Conservation (phyloP, 2,113 vertebrate species). For the Platichthys stellatus region DNA sequence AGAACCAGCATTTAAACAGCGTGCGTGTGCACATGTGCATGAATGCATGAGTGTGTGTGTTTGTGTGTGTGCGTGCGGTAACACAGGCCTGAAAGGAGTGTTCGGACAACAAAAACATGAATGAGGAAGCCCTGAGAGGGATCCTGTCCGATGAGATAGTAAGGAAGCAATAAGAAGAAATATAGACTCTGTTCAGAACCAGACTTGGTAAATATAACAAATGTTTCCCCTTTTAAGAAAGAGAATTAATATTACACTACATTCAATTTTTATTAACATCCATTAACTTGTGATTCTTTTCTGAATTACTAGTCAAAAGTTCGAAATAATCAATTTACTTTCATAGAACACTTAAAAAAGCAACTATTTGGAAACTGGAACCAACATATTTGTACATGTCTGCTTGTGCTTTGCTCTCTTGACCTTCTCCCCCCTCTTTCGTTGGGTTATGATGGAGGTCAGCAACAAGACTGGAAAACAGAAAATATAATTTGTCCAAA, state of each 20-base stretch:
- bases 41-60: neutral
- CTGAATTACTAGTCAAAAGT: neutral
- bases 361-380: neutral
- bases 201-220: too few species aligned
- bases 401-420: neutral
- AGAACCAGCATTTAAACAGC: constrained; percentile 39
- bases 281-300: neutral
- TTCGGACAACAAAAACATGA: constrained; percentile 40
- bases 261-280: neutral
- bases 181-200: too few species aligned
- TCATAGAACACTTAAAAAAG: neutral
- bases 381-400: neutral
- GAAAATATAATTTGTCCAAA: too few species aligned
- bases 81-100: constrained; percentile 53
- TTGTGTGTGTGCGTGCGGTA: neutral
- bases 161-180: constrained; percentile 35
- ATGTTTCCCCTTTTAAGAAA: too few species aligned
- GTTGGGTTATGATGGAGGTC: too few species aligned
- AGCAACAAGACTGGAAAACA: too few species aligned
- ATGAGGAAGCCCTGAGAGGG: constrained; percentile 62
- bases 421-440: too few species aligned
- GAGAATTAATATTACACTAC: too few species aligned
- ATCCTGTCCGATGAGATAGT: constrained; percentile 52
- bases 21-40: neutral
- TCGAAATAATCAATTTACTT: neutral